Evolutionary conservation across 2,888 invertebrate species (phyloP).

Genomic region (Euzophera pinguis): DNA sequence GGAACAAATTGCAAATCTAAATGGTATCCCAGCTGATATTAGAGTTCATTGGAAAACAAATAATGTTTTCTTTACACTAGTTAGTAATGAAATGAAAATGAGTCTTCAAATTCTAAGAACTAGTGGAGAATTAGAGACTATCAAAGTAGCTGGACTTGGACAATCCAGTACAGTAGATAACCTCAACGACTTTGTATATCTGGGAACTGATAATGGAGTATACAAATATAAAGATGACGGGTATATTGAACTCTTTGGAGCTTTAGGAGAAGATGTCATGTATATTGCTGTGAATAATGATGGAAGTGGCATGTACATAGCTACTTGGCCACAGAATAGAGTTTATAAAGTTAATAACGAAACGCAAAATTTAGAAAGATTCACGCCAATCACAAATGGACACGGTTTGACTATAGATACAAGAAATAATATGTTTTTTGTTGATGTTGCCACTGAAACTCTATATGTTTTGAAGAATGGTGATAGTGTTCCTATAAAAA

Average conservation of each 20-base stretch:
- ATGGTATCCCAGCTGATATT: constrained; percentile 67
- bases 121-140: constrained; percentile 49
- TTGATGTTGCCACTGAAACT: constrained; percentile 54
- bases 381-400: constrained; percentile 59
- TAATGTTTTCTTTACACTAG: constrained; percentile 59
- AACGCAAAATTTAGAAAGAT: constrained; percentile 53
- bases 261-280: constrained; percentile 69
- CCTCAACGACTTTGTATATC: constrained; percentile 65
- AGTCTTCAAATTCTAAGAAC: constrained; percentile 51
- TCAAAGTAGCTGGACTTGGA: constrained; percentile 62
- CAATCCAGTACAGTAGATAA: constrained; percentile 70
- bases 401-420: constrained; percentile 64
- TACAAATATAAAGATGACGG: constrained; percentile 65
- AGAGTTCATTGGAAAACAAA: constrained; percentile 65
- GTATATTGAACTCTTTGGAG: constrained; percentile 52
- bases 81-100: constrained; percentile 69
- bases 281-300: constrained; percentile 58
- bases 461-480: constrained; percentile 57
- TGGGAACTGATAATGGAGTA: constrained; percentile 71
- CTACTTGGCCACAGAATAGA: constrained; percentile 70
- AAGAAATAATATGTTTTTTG: constrained; percentile 61
- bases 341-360: constrained; percentile 60
- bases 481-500: constrained; percentile 53
- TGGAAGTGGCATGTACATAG: constrained; percentile 57
- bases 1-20: constrained; percentile 43